Percentiles rank a stretch among this genome's conserved stretches.
These are phyloP conservation scores for Lepidocolaptes lacrymiger DNA, from an alignment of 2,797 vertebrate species.

Conservation along the genomic window DNA sequence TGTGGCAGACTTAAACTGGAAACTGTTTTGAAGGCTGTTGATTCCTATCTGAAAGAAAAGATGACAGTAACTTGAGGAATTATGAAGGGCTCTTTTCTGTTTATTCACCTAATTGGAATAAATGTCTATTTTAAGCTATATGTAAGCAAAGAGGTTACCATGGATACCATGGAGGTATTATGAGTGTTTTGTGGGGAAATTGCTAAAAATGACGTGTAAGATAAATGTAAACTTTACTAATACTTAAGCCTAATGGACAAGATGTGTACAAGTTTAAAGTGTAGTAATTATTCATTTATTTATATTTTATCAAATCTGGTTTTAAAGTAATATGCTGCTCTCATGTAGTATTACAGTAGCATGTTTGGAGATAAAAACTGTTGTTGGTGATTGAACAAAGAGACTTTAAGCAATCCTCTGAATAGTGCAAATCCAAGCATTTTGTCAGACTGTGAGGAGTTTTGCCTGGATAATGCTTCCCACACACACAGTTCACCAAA, in stretches of 20 bases:
- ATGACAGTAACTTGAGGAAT: not conserved
- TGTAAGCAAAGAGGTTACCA: slow-evolving; percentile 48
- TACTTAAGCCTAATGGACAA: slow-evolving; percentile 67
- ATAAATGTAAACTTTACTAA: slow-evolving; percentile 49
- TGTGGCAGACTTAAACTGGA: not conserved
- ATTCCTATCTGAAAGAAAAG: slow-evolving; percentile 30
- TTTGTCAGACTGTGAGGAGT: slow-evolving; percentile 75
- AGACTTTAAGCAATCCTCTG: slow-evolving; percentile 73
- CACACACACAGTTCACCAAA: slow-evolving; percentile 53
- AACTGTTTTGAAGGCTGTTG: not conserved
- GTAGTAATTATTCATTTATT: slow-evolving; percentile 66
- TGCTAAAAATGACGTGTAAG: slow-evolving; percentile 55
- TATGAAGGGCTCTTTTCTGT: not conserved
- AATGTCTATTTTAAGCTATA: slow-evolving; percentile 36
- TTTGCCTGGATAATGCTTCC: slow-evolving; percentile 71
- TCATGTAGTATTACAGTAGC: slow-evolving; percentile 51
- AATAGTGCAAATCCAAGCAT: slow-evolving; percentile 76
- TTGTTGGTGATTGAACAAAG: slow-evolving; percentile 68
- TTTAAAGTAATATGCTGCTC: slow-evolving; percentile 62
- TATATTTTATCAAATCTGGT: slow-evolving; percentile 58
- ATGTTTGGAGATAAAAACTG: slow-evolving; percentile 68
- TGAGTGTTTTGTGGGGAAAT: slow-evolving; percentile 39
- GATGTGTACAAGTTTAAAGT: slow-evolving; percentile 64
- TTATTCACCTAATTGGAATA: slow-evolving; percentile 51
- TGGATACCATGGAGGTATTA: slow-evolving; percentile 44